phyloP scores from a whole-genome alignment of 2,113 vertebrate genomes.

The Corythoichthys intestinalis region DNA sequence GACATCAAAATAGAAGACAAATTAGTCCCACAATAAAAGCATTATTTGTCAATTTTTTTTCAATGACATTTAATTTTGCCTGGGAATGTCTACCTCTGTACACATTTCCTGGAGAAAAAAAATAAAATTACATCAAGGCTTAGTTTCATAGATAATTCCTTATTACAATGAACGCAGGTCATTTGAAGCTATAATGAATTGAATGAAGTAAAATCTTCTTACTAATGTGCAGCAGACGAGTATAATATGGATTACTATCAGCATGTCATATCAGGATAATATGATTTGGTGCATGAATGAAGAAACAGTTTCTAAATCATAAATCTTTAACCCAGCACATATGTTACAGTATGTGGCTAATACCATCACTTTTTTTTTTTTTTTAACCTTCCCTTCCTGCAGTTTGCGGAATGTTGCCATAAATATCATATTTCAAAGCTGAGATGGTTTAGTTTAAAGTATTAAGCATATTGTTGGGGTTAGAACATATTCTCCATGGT shows the following conservation, averaged over 20 bases:
- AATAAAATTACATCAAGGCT: background rate
- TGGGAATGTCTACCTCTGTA: background rate
- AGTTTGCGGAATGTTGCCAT: constrained; percentile 21
- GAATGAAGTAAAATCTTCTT: background rate
- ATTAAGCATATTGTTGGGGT: background rate
- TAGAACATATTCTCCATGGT: constrained; percentile 4
- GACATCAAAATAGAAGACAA: background rate
- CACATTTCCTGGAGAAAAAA: background rate
- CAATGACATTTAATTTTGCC: background rate
- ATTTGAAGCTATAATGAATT: background rate
- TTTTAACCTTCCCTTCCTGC: constrained; percentile 25
- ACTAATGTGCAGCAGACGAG: constrained; percentile 1
- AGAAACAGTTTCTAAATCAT: constrained; percentile 21
- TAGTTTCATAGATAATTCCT: too few relatives aligned
- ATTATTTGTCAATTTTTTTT: background rate
- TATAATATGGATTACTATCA: constrained; percentile 45
- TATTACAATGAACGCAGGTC: background rate
- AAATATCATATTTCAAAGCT: constrained; percentile 29
- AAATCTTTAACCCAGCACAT: constrained; percentile 24
- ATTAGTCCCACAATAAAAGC: background rate
- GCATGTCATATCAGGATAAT: background rate
- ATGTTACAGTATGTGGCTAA: constrained; percentile 9
- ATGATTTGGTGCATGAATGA: constrained; percentile 6
- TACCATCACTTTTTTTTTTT: constrained; percentile 1
- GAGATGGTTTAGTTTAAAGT: constrained; percentile 20